phyloP scores from a whole-genome alignment of 1,140 invertebrate genomes.

The Drosophila simulans region DNA sequence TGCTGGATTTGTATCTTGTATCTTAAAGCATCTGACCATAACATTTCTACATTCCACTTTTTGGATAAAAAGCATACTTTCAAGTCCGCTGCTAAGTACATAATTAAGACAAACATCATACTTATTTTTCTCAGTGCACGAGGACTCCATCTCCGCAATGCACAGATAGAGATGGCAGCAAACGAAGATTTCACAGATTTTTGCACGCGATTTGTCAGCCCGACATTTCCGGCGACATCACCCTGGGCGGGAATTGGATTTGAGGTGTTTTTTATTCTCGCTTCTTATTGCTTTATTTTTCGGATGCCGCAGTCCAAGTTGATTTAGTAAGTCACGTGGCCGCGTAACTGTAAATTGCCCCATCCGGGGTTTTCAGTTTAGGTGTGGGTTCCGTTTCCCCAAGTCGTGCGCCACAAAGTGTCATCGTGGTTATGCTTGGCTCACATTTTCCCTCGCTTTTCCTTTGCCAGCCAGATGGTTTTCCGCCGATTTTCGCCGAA shows the following conservation, averaged over 20 bases:
- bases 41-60: too few relatives aligned
- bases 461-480: constrained; percentile 42
- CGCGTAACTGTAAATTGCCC: constrained; percentile 73
- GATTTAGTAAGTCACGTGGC: constrained; percentile 84
- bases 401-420: constrained; percentile 43
- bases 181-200: constrained; percentile 74
- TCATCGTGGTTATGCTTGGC: constrained; percentile 19
- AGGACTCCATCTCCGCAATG: constrained; percentile 8
- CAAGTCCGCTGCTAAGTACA: too few relatives aligned
- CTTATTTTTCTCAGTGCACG: constrained; percentile 1
- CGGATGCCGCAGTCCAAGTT: constrained; percentile 58
- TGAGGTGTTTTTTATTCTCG: constrained; percentile 22
- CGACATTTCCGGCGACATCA: constrained; percentile 75
- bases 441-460: not conserved
- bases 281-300: constrained; percentile 54
- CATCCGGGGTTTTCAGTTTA: constrained; percentile 31
- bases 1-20: too few relatives aligned
- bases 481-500: constrained; percentile 52
- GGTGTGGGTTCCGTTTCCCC: constrained; percentile 8
- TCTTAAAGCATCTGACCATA: too few relatives aligned
- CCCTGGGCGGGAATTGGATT: constrained; percentile 49
- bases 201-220: constrained; percentile 80
- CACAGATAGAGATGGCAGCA: constrained; percentile 30
- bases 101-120: not conserved
- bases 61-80: too few relatives aligned